A percentile compares a stretch with the other conserved stretches of the same genome.
These are phyloP conservation scores for Sitodiplosis mosellana DNA, from an alignment of 1,140 invertebrate genomes.

Conservation along the genomic window DNA sequence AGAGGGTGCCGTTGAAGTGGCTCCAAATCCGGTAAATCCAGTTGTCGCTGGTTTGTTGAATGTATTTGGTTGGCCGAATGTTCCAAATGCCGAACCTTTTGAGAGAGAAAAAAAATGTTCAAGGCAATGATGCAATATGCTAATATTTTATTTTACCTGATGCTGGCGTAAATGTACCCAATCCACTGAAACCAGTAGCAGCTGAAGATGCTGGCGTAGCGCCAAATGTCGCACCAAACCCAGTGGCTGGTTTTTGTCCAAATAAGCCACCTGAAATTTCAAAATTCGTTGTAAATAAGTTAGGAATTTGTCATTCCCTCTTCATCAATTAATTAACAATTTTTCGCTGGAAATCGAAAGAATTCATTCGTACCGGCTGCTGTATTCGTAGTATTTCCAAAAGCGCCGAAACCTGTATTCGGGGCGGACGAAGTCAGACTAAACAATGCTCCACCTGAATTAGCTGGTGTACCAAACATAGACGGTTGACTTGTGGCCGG, in stretches of 20 bases:
- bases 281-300: too few relatives aligned
- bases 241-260: constrained; percentile 21
- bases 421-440: constrained; percentile 24
- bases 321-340: too few relatives aligned
- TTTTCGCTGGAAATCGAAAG: constrained; percentile 5
- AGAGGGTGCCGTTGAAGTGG: constrained; percentile 15
- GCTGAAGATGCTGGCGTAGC: constrained; percentile 8
- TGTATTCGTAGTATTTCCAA: constrained; percentile 17
- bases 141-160: too few relatives aligned
- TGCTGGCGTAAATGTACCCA: too few relatives aligned
- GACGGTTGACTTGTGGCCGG: constrained; percentile 20
- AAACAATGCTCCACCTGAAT: constrained; percentile 32
- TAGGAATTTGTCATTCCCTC: too few relatives aligned
- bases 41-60: constrained; percentile 29
- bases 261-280: constrained; percentile 15
- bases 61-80: constrained; percentile 16
- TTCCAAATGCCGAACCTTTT: constrained; percentile 5
- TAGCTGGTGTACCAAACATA: constrained; percentile 27
- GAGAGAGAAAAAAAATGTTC: neutral
- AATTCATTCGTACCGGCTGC: constrained; percentile 15
- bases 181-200: constrained; percentile 12
- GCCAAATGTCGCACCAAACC: constrained; percentile 21
- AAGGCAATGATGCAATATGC: neutral
- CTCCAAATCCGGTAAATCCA: constrained; percentile 22
- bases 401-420: constrained; percentile 24